phyloP scores from a whole-genome alignment of 1,140 invertebrate species.

The Drosophila kanapiae region DNA sequence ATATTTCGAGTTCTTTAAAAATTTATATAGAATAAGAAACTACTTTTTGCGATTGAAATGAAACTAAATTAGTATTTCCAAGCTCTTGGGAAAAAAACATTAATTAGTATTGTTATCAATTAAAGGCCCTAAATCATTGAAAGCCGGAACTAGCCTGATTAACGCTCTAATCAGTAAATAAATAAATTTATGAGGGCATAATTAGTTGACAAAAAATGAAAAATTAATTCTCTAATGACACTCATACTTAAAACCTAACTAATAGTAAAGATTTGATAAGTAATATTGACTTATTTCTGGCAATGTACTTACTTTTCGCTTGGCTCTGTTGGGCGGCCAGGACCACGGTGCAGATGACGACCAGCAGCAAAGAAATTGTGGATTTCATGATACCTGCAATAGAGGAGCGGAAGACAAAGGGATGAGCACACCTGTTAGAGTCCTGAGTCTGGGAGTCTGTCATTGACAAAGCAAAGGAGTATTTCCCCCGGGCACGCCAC shows the following conservation, averaged over 20 bases:
- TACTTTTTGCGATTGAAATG: neutral
- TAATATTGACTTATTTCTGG: neutral
- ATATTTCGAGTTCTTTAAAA: neutral
- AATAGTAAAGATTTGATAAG: neutral
- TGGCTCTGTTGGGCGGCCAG: constrained; percentile 83
- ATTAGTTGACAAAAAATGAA: constrained; percentile 4
- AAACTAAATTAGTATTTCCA: neutral
- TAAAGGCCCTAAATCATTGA: neutral
- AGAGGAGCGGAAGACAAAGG: constrained; percentile 8
- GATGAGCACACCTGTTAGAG: constrained; percentile 65
- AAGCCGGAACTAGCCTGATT: constrained; percentile 9
- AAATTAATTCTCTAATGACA: neutral
- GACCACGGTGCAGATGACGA: constrained; percentile 81
- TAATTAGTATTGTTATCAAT: neutral
- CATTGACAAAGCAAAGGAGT: constrained; percentile 31
- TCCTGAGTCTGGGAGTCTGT: constrained; percentile 9
- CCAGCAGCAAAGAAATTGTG: constrained; percentile 78
- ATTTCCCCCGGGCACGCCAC: constrained; percentile 48
- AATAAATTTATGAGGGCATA: neutral
- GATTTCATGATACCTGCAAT: constrained; percentile 80
- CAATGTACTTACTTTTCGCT: constrained; percentile 79
- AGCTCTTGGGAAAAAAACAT: neutral
- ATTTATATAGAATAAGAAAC: neutral
- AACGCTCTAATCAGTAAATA: neutral
- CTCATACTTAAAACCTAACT: neutral